Conservation (phyloP, 2,113 vertebrate species). For the Prietella phreatophila region DNA sequence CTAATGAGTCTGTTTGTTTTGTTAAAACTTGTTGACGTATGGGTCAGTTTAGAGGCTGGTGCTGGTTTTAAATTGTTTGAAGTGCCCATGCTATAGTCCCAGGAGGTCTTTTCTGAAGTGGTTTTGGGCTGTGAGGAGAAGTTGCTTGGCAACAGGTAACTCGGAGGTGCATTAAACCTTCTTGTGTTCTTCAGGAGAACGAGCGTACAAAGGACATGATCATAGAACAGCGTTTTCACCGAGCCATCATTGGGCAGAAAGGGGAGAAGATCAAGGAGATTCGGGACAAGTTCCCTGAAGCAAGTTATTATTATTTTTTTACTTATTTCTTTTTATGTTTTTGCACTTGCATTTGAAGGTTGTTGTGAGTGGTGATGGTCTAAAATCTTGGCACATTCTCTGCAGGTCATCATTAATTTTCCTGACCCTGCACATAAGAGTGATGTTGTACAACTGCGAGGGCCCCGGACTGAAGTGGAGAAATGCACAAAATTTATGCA, state of each 20-base stretch:
- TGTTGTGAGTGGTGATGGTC: neutral
- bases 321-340: no score
- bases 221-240: constrained; percentile 96
- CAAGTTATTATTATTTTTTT: constrained; percentile 38
- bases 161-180: constrained; percentile 4
- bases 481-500: constrained; percentile 97
- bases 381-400: constrained; percentile 8
- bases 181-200: constrained; percentile 80
- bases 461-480: constrained; percentile 94
- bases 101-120: neutral
- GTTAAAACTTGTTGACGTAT: neutral
- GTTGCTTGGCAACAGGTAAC: constrained; percentile 22
- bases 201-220: constrained; percentile 99
- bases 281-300: constrained; percentile 97
- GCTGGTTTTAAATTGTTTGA: neutral
- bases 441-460: constrained; percentile 95
- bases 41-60: neutral
- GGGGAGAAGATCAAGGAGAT: constrained; percentile 97
- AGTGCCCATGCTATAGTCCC: neutral
- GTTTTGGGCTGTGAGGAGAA: neutral
- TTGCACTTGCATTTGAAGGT: neutral
- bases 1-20: neutral
- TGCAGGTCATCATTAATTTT: constrained; percentile 97
- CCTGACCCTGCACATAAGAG: constrained; percentile 95
- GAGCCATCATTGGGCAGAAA: constrained; percentile 98